These are phyloP conservation scores for Bhutanitis thaidina DNA, from an alignment of 2,888 invertebrate species.

Conservation along the genomic window DNA sequence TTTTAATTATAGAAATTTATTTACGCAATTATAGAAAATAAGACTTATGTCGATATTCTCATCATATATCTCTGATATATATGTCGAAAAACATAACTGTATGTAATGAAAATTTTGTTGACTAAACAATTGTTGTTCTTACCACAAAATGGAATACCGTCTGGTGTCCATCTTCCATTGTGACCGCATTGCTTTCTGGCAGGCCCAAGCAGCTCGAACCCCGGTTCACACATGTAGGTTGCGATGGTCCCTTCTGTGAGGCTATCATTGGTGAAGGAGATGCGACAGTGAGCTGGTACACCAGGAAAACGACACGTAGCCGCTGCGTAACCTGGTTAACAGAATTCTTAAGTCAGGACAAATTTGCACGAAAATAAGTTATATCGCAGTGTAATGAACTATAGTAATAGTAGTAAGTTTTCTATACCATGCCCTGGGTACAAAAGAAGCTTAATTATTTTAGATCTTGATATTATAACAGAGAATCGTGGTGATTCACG, in stretches of 20 bases:
- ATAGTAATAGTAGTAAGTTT: too few species aligned
- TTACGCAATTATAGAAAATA: too few species aligned
- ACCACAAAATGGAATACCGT: slow-evolving; percentile 97
- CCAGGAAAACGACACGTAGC: slow-evolving; percentile 90
- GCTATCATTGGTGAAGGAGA: slow-evolving; percentile 86
- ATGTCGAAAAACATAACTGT: too few species aligned
- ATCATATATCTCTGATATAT: too few species aligned
- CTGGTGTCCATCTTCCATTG: slow-evolving; percentile 90
- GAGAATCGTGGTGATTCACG: too few species aligned
- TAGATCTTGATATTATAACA: too few species aligned
- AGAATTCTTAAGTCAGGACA: neutral
- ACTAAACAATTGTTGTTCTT: slow-evolving; percentile 68
- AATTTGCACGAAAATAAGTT: neutral
- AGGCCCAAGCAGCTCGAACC: slow-evolving; percentile 95
- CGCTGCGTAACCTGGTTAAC: slow-evolving; percentile 41
- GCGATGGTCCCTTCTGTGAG: slow-evolving; percentile 83
- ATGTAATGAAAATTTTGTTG: too few species aligned
- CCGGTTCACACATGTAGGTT: slow-evolving; percentile 91
- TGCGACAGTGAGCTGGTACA: slow-evolving; percentile 91
- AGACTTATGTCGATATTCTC: too few species aligned
- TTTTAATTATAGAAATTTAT: too few species aligned
- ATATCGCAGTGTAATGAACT: too few species aligned
- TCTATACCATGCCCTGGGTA: too few species aligned
- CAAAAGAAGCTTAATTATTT: too few species aligned
- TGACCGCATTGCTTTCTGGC: slow-evolving; percentile 86